Evolutionary conservation across 2,113 vertebrate genomes (phyloP).

Genomic region (Macquaria ambigua): DNA sequence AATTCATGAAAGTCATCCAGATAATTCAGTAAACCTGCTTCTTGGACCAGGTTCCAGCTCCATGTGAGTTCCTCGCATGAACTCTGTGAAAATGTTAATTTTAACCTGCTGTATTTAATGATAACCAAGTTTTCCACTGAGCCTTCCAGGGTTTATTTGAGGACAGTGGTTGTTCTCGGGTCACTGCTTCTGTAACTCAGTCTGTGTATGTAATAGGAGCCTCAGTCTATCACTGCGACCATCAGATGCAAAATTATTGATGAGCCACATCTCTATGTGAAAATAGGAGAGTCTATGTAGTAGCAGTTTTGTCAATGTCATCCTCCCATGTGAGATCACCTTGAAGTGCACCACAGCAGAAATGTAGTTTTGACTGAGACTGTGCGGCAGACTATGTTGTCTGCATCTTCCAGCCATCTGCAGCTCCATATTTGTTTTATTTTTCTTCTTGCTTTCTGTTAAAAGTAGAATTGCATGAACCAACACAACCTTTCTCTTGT

Average conservation of each 20-base stretch:
- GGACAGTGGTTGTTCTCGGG: not conserved
- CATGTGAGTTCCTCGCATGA: not conserved
- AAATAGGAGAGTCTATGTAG: not conserved
- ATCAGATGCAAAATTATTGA: conserved; percentile 36
- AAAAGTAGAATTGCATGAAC: not conserved
- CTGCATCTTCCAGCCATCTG: not conserved
- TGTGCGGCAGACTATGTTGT: not conserved
- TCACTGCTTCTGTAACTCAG: conserved; percentile 14
- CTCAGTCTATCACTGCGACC: not conserved
- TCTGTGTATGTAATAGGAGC: conserved; percentile 27
- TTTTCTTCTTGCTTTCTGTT: not conserved
- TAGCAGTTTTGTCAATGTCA: not conserved
- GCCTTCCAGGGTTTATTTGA: conserved; percentile 13
- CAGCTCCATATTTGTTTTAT: not conserved
- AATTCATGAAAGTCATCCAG: not conserved
- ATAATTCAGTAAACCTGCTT: not conserved
- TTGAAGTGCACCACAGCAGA: not conserved
- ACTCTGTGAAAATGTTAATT: conserved; percentile 1
- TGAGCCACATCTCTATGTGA: conserved; percentile 1
- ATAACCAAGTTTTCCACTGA: conserved; percentile 12
- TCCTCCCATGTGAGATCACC: not conserved
- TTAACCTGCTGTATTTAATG: not conserved
- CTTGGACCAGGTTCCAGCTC: not conserved
- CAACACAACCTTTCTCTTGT: not conserved
- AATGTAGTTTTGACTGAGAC: not conserved